Conservation (phyloP, 2,113 vertebrate genomes). For the Anolis sagrei region DNA sequence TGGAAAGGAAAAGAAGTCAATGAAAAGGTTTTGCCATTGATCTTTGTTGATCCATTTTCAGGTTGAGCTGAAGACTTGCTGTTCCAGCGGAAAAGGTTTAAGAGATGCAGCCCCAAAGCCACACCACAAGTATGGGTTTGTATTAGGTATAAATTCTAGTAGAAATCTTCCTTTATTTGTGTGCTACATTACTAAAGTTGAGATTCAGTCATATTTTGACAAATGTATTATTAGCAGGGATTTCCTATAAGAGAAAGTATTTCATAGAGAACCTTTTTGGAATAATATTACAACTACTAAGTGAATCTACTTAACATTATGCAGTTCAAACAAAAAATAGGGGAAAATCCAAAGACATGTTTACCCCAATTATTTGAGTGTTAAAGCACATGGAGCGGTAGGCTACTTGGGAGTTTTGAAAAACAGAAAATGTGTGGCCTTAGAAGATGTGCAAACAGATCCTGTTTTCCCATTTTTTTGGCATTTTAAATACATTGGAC, state of each 20-base stretch:
- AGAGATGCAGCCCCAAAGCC: neutral
- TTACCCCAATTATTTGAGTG: neutral
- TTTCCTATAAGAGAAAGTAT: neutral
- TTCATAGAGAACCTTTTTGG: neutral
- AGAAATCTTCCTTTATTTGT: neutral
- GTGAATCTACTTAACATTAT: neutral
- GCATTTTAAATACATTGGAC: no score
- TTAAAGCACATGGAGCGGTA: neutral
- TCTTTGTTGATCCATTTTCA: constrained; percentile 26
- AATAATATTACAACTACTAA: neutral
- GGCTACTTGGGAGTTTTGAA: no score
- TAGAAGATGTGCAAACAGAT: no score
- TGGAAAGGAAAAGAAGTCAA: neutral
- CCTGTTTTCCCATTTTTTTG: no score
- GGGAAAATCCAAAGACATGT: neutral
- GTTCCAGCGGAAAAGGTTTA: neutral
- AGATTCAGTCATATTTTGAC: neutral
- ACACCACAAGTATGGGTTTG: neutral
- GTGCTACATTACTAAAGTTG: neutral
- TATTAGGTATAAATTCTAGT: neutral
- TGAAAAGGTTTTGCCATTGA: constrained; percentile 27
- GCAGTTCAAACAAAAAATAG: neutral
- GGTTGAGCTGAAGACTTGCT: constrained; percentile 2
- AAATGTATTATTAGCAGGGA: neutral
- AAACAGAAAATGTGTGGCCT: no score